Evolutionary conservation across 2,797 vertebrate genomes (phyloP).

Genomic region (Hydrophis major): DNA sequence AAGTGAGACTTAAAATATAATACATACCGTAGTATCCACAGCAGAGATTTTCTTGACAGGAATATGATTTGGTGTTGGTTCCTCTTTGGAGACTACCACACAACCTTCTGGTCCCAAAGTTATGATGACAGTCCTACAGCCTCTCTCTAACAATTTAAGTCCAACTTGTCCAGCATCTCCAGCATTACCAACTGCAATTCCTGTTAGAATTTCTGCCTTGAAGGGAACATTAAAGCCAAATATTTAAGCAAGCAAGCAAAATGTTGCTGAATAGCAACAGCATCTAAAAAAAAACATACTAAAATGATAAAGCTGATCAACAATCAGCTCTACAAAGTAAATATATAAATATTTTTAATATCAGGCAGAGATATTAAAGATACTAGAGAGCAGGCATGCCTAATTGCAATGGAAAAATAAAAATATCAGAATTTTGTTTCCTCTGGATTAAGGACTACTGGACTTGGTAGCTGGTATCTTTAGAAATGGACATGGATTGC

Average conservation of each 20-base stretch:
- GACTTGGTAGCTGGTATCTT: background rate
- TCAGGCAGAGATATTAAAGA: background rate
- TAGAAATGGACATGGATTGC: background rate
- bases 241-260: conserved; percentile 39
- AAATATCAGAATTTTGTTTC: background rate
- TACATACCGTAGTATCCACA: conserved; percentile 92
- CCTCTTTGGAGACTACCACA: conserved; percentile 78
- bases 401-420: background rate
- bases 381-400: background rate
- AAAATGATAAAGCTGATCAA: conserved; percentile 47
- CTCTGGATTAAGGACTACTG: background rate
- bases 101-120: conserved; percentile 91
- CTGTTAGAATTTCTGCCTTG: conserved; percentile 90
- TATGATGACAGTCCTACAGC: conserved; percentile 82
- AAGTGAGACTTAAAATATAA: conserved; percentile 51
- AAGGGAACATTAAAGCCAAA: conserved; percentile 34
- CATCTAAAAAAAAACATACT: conserved; percentile 13
- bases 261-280: conserved; percentile 43
- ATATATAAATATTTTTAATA: background rate
- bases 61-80: conserved; percentile 77
- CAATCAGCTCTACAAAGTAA: conserved; percentile 13
- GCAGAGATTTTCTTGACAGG: conserved; percentile 76
- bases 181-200: conserved; percentile 69
- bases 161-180: conserved; percentile 79
- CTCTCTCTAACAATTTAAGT: conserved; percentile 76